phyloP scores from a whole-genome alignment of 2,113 vertebrate genomes.

The Bathybates hornii region DNA sequence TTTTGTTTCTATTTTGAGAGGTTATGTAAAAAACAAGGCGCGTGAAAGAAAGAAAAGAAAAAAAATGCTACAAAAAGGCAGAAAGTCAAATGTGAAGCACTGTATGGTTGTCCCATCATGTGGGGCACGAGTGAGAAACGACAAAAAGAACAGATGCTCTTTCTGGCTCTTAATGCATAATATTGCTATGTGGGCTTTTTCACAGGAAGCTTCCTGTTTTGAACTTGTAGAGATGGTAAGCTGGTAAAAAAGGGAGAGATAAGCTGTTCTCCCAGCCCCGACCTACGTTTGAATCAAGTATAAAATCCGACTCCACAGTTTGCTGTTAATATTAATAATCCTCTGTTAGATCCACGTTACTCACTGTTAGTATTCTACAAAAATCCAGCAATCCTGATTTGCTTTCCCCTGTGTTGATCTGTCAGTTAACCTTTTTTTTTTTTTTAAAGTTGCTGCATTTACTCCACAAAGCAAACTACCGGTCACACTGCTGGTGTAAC shows the following conservation, averaged over 20 bases:
- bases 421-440: not conserved
- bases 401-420: not conserved
- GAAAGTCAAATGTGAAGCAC: not conserved
- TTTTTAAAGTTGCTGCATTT: not conserved
- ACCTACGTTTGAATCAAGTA: slow-evolving; percentile 1
- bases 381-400: slow-evolving; percentile 30
- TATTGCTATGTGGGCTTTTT: not conserved
- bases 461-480: not conserved
- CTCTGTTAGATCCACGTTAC: not conserved
- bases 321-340: not conserved
- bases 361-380: slow-evolving; percentile 41
- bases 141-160: not conserved
- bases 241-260: slow-evolving; percentile 9
- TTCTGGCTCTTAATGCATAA: not conserved
- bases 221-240: not conserved
- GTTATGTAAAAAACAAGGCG: slow-evolving; percentile 3
- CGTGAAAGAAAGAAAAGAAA: not conserved
- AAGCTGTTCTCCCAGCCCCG: not conserved
- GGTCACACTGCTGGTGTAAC: slow-evolving; percentile 43
- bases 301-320: not conserved
- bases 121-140: not conserved
- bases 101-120: not conserved
- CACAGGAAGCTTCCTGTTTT: not conserved
- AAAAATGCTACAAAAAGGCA: not conserved
- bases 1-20: not conserved